Base-by-base conservation (phyloP, 2,888 invertebrate species). In the Eledona agricola region DNA sequence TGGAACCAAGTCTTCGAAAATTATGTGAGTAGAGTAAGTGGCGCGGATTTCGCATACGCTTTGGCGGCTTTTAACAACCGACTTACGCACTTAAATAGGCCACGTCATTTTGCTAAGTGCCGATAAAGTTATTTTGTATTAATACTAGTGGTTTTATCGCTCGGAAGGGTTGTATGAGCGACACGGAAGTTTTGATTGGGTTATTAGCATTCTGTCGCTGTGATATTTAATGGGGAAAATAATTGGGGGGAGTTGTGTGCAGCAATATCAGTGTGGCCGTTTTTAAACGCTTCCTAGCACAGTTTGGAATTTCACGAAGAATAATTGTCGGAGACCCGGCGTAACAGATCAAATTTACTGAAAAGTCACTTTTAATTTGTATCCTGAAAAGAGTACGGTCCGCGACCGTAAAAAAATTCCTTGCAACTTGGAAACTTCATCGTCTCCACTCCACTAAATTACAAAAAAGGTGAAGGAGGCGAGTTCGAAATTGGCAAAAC, bases 111-210 rank as follows among this genome's bases (percentile, higher is more conserved):
- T 53, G 50, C 53, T 57, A 54, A 59, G 57, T 56, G 54, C 51
- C 55, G 49, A 57, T 59, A 55, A 57, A 57, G 57, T 57, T 59
- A 59, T 57, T 57, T 55, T 51, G 57, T 52, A 59, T 59, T 59
- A 59, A 59, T 59, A 57, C 56, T 43, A 50, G 23, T 12, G 47
- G 50, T 50, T 56, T 58, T 58, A 58, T 47, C 53, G 37, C 51
- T 32, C 35, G 31, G 43, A 51, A 56, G 55, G 58, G 58, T 50
- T 50, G 42, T 25, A 34, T 43, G 26, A 45, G 19, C 40, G 17
- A 16, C 28, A 46, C 43, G 54, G 54, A 54, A 54, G 54, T 54
- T 54, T 54, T 54, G 54, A 54, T 54, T 54, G 50, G 54, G 50
- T 35, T 31, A 45, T 54, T 54, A 54, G 50, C 50, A 54, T 54